Conservation (phyloP, 2,888 invertebrate species). For the Siphlonurus alternatus region DNA sequence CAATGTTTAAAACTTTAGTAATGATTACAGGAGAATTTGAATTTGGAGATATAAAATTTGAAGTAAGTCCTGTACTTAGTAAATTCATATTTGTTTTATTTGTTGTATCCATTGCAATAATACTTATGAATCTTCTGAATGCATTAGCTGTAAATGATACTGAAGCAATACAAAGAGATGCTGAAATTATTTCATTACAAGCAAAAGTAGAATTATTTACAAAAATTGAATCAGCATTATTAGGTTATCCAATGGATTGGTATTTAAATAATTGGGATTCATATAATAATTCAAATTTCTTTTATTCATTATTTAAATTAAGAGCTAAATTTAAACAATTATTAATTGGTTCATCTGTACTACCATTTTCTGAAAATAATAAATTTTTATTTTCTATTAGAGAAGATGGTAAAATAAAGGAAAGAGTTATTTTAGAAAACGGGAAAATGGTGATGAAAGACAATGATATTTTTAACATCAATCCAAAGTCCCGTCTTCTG, state of each 20-base stretch:
- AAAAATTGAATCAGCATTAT: background rate
- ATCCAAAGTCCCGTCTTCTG: background rate
- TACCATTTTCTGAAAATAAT: background rate
- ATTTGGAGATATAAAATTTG: background rate
- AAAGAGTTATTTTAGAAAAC: background rate
- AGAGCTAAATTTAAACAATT: background rate
- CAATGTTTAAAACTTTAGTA: background rate
- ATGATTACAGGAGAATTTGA: background rate
- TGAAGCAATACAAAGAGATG: background rate
- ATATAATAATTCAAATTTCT: background rate
- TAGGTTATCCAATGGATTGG: background rate
- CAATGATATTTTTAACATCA: background rate
- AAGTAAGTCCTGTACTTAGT: background rate
- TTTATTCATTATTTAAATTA: background rate
- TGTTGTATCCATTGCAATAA: background rate
- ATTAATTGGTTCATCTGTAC: background rate
- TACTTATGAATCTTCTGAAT: background rate
- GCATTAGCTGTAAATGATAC: background rate
- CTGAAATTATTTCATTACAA: background rate
- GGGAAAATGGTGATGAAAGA: background rate
- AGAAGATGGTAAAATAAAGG: background rate
- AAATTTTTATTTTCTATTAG: background rate
- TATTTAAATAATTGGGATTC: background rate
- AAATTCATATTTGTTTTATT: background rate
- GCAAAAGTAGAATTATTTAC: background rate